phyloP scores from a whole-genome alignment of 2,888 invertebrate species.

The Melinaea marsaeus region DNA sequence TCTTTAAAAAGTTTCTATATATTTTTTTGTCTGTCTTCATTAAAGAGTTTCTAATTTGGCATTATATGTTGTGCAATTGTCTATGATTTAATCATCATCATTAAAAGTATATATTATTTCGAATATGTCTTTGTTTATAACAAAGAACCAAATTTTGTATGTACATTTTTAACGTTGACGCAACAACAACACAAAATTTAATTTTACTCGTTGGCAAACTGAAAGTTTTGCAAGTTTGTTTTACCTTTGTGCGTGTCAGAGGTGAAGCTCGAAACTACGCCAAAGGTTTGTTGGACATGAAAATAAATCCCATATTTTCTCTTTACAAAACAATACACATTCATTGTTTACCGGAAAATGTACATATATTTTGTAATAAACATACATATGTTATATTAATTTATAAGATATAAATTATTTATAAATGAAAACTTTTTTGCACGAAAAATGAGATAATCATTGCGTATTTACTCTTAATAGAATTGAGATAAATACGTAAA shows the following conservation, averaged over 20 bases:
- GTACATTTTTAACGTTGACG: not conserved
- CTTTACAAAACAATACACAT: too few species aligned
- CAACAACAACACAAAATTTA: not conserved
- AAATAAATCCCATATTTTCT: constrained; percentile 1
- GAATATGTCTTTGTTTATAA: not conserved
- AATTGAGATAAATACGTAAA: constrained; percentile 21
- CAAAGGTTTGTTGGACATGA: constrained; percentile 2
- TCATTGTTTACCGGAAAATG: too few species aligned
- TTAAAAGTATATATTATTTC: too few species aligned
- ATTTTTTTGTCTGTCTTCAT: constrained; percentile 1
- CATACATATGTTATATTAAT: too few species aligned
- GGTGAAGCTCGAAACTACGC: not conserved
- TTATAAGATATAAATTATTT: not conserved
- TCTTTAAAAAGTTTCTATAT: not conserved
- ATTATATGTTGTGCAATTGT: too few species aligned
- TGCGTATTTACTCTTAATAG: constrained; percentile 8
- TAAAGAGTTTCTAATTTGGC: not conserved
- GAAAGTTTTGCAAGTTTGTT: constrained; percentile 5
- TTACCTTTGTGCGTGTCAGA: constrained; percentile 4
- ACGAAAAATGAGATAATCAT: not conserved
- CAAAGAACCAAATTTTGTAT: not conserved
- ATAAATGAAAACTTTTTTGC: not conserved
- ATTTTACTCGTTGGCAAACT: not conserved
- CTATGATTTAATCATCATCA: too few species aligned
- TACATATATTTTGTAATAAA: too few species aligned